phyloP scores from a whole-genome alignment of 2,888 invertebrate genomes.

The Tachina fera region DNA sequence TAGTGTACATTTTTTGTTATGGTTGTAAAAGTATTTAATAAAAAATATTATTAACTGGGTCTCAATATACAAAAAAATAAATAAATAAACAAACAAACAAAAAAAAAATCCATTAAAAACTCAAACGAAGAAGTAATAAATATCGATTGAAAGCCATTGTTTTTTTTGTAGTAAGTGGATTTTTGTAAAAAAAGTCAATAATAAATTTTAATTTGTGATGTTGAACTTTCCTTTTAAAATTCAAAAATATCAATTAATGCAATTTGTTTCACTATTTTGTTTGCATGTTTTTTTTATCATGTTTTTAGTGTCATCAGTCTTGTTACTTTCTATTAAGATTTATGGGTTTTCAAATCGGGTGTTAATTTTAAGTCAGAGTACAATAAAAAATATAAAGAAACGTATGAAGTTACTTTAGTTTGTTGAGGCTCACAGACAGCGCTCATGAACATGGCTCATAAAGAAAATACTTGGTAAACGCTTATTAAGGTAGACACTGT shows the following conservation, averaged over 20 bases:
- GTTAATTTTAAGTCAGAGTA: too few relatives aligned
- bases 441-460: too few relatives aligned
- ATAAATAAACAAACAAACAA: not conserved
- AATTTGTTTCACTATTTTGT: not conserved
- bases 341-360: too few relatives aligned
- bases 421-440: too few relatives aligned
- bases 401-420: too few relatives aligned
- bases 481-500: too few relatives aligned
- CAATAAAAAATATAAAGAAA: too few relatives aligned
- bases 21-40: constrained; percentile 39
- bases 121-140: constrained; percentile 44
- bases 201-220: constrained; percentile 3
- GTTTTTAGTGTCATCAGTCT: too few relatives aligned
- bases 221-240: constrained; percentile 57
- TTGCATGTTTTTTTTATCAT: too few relatives aligned
- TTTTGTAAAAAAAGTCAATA: constrained; percentile 11
- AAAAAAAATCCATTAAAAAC: constrained; percentile 36
- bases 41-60: constrained; percentile 47
- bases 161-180: constrained; percentile 40
- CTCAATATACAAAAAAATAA: not conserved
- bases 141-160: constrained; percentile 29
- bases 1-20: constrained; percentile 13
- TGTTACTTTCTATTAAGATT: too few relatives aligned
- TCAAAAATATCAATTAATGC: constrained; percentile 19
- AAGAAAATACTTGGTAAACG: too few relatives aligned